These are phyloP conservation scores for Decapterus maruadsi DNA, from an alignment of 2,797 vertebrate genomes.

Conservation along the genomic window DNA sequence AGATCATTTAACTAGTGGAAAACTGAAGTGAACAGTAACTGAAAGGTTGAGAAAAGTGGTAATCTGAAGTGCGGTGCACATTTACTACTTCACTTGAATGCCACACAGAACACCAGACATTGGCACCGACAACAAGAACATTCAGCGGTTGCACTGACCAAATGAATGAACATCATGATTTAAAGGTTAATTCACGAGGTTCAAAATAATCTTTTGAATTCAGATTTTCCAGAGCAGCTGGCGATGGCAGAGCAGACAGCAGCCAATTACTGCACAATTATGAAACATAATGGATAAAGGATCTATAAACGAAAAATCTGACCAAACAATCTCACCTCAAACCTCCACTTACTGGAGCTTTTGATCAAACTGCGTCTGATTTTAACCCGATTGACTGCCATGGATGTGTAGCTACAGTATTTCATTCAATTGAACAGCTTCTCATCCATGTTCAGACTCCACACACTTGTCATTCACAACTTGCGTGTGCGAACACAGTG, in stretches of 20 bases:
- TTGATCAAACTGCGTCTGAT: neutral
- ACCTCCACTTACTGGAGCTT: neutral
- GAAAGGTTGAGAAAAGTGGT: neutral
- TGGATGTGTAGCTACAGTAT: neutral
- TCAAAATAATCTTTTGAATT: constrained; percentile 39
- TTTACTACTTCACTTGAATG: constrained; percentile 40
- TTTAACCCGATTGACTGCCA: neutral
- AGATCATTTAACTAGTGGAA: neutral
- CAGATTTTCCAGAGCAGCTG: constrained; percentile 26
- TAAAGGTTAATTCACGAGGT: constrained; percentile 42
- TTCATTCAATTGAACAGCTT: neutral
- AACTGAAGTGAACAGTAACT: neutral
- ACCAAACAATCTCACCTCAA: neutral
- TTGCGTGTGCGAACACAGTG: constrained; percentile 20
- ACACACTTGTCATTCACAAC: constrained; percentile 18
- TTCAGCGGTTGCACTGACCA: constrained; percentile 50
- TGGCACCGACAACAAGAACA: constrained; percentile 48
- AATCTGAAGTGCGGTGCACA: neutral
- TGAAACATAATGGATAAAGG: neutral
- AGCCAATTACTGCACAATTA: neutral
- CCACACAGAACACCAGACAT: constrained; percentile 40
- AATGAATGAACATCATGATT: constrained; percentile 44
- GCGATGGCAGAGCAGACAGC: neutral
- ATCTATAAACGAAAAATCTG: constrained; percentile 15
- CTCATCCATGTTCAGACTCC: neutral